phyloP scores from a whole-genome alignment of 2,888 invertebrate species.

The Aricia artaxerxes region DNA sequence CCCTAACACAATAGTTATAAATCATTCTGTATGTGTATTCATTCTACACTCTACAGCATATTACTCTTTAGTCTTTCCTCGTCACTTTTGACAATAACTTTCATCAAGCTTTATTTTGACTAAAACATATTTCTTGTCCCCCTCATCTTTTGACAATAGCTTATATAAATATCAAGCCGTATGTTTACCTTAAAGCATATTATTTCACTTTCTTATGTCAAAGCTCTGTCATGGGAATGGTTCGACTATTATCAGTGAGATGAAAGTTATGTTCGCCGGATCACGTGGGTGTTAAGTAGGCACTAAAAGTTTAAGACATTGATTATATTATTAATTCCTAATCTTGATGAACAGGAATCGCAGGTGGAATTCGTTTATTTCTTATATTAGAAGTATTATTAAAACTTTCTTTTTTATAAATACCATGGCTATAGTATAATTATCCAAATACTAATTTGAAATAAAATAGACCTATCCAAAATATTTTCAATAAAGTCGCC shows the following conservation, averaged over 20 bases:
- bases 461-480: neutral
- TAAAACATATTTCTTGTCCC: too few species aligned
- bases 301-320: conserved; percentile 23
- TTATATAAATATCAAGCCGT: neutral
- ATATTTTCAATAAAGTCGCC: neutral
- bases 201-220: neutral
- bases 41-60: too few species aligned
- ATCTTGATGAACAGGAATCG: conserved; percentile 12
- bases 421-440: too few species aligned
- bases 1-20: neutral
- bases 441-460: neutral
- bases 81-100: too few species aligned
- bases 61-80: too few species aligned
- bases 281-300: neutral
- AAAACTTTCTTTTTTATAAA: neutral
- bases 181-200: neutral
- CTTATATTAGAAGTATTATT: neutral
- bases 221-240: conserved; percentile 1
- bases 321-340: conserved; percentile 19
- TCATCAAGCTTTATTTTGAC: too few species aligned
- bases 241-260: neutral
- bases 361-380: neutral
- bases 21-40: neutral
- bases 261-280: neutral
- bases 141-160: conserved; percentile 6